Percentiles rank a stretch among this genome's conserved stretches.
Conservation (phyloP, 2,113 vertebrate species). For the Pedionomus torquatus region DNA sequence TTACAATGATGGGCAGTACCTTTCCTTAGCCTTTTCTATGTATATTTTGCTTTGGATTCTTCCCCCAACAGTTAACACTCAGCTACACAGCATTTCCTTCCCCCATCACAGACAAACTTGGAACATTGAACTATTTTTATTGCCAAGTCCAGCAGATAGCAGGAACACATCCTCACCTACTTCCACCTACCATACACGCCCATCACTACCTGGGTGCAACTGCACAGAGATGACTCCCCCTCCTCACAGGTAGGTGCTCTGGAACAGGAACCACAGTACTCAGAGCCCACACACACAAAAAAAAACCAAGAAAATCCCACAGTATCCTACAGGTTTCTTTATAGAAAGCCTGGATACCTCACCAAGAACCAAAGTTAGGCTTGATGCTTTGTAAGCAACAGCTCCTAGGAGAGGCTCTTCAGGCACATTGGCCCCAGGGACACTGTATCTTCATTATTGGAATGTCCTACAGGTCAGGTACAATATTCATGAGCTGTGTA, state of each 20-base stretch:
- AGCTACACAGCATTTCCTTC: background rate
- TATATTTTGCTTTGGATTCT: background rate
- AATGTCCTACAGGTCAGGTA: background rate
- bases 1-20: background rate
- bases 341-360: background rate
- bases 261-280: background rate
- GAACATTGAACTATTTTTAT: background rate
- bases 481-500: fast-evolving
- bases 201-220: background rate
- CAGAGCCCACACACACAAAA: background rate
- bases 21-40: background rate
- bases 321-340: background rate
- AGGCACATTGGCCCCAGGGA: background rate
- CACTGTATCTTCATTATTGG: background rate
- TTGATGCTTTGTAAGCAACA: background rate
- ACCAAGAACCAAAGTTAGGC: background rate
- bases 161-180: background rate
- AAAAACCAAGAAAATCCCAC: background rate
- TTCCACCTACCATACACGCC: fast-evolving
- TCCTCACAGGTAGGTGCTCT: background rate
- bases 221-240: background rate
- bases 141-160: background rate
- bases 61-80: background rate
- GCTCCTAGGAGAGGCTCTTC: background rate
- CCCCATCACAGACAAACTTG: fast-evolving